A percentile compares a stretch with the other conserved stretches of the same genome.
Evolutionary conservation across 2,888 invertebrate species (phyloP).

Genomic region (Cremastobaeus sp.): DNA sequence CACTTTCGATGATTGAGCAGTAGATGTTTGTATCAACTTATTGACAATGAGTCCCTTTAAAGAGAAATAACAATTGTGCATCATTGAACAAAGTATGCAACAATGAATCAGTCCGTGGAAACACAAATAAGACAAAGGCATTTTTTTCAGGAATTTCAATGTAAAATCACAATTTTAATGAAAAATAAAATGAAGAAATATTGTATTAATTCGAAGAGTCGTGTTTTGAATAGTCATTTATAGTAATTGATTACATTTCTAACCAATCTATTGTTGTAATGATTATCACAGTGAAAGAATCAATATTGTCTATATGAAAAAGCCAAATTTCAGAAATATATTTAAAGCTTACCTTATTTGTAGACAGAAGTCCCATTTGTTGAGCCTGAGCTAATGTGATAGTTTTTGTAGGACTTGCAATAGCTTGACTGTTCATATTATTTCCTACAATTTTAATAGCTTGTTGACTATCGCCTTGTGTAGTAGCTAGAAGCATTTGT

Average conservation of each 20-base stretch:
- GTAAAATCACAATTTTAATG: too few relatives aligned
- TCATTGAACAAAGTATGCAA: slow-evolving; percentile 24
- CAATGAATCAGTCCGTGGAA: not conserved
- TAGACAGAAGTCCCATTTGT: slow-evolving; percentile 81
- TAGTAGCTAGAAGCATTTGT: slow-evolving; percentile 74
- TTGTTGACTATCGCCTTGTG: slow-evolving; percentile 71
- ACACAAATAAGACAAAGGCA: too few relatives aligned
- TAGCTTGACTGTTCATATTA: slow-evolving; percentile 66
- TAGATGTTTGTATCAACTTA: slow-evolving; percentile 78
- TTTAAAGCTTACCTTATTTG: slow-evolving; percentile 79
- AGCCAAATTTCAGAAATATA: too few relatives aligned
- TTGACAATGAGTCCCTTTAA: slow-evolving; percentile 79
- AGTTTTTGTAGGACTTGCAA: slow-evolving; percentile 80
- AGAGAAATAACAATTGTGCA: slow-evolving; percentile 42
- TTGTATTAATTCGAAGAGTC: too few relatives aligned
- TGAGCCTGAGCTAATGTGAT: slow-evolving; percentile 83
- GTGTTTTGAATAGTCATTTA: too few relatives aligned
- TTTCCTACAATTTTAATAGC: slow-evolving; percentile 74
- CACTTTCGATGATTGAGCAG: slow-evolving; percentile 74
- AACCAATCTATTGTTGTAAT: too few relatives aligned
- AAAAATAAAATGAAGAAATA: not conserved
- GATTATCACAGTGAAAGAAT: too few relatives aligned
- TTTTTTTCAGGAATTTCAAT: too few relatives aligned
- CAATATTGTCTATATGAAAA: too few relatives aligned
- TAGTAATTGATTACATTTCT: too few relatives aligned